Evolutionary conservation across 2,113 vertebrate genomes (phyloP).

Genomic region (Colossoma macropomum): DNA sequence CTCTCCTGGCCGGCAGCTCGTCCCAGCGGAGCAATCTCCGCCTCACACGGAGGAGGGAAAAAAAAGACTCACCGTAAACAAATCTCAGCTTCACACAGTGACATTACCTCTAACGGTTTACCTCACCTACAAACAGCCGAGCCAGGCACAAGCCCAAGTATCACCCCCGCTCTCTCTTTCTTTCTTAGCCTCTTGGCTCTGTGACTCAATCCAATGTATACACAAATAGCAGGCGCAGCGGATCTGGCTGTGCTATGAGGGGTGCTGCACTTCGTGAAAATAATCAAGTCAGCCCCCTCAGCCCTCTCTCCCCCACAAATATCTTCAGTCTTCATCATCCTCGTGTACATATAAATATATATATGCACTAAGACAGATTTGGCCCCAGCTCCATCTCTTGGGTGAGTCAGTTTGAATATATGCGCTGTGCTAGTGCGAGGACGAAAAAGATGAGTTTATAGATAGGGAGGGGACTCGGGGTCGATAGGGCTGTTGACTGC

Average conservation of each 20-base stretch:
- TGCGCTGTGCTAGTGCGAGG: background rate
- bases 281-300: conserved; percentile 37
- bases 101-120: conserved; percentile 64
- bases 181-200: background rate
- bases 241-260: conserved; percentile 33
- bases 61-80: conserved; percentile 64
- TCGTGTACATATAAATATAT: conserved; percentile 35
- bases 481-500: conserved; percentile 20
- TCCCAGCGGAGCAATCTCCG: conserved; percentile 61
- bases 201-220: conserved; percentile 29
- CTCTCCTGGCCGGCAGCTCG: conserved; percentile 49
- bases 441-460: conserved; percentile 11
- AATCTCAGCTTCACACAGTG: conserved; percentile 57
- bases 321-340: background rate
- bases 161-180: background rate
- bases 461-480: conserved; percentile 3
- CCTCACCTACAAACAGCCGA: conserved; percentile 45
- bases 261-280: conserved; percentile 32
- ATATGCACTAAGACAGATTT: conserved; percentile 10
- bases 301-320: conserved; percentile 16
- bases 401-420: conserved; percentile 50
- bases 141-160: conserved; percentile 40
- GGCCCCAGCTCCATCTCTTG: conserved; percentile 27
- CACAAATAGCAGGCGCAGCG: conserved; percentile 39
- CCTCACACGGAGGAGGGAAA: conserved; percentile 58